Conservation (phyloP, 2,888 invertebrate species). For the Ichneumoninae sp. region DNA sequence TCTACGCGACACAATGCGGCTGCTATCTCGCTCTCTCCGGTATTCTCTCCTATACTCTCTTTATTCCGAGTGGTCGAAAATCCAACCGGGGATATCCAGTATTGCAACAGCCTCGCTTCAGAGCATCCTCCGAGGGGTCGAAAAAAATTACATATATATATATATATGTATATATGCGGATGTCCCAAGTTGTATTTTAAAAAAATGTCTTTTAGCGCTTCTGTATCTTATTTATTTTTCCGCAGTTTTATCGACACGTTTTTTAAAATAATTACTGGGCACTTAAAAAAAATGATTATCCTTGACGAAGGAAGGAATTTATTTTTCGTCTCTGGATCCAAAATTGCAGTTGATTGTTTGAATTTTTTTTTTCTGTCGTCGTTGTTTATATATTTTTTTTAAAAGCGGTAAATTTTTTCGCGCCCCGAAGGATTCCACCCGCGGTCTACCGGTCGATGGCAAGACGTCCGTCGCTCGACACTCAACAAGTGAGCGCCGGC, state of each 20-base stretch:
- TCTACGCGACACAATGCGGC: constrained; percentile 57
- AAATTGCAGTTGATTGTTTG: background rate
- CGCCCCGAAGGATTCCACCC: constrained; percentile 45
- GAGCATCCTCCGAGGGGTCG: background rate
- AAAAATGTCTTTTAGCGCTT: background rate
- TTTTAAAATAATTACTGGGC: background rate
- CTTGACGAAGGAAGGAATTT: background rate
- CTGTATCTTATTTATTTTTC: background rate
- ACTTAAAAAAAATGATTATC: background rate
- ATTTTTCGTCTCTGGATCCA: background rate
- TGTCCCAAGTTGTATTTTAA: background rate
- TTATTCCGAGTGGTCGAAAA: constrained; percentile 5
- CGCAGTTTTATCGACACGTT: background rate
- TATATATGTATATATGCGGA: too few relatives aligned
- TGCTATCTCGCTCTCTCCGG: background rate
- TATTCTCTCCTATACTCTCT: constrained; percentile 18
- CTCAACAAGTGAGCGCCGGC: constrained; percentile 83
- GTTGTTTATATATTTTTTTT: background rate
- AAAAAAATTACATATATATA: background rate
- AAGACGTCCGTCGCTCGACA: constrained; percentile 79
- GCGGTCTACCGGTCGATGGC: constrained; percentile 68
- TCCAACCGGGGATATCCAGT: background rate
- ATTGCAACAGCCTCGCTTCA: background rate
- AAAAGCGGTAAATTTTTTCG: constrained; percentile 9
- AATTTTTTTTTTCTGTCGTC: constrained; percentile 5